A percentile compares a stretch with the other conserved stretches of the same genome.
Conservation (phyloP, 2,888 invertebrate genomes). For the Drosophila greeni region DNA sequence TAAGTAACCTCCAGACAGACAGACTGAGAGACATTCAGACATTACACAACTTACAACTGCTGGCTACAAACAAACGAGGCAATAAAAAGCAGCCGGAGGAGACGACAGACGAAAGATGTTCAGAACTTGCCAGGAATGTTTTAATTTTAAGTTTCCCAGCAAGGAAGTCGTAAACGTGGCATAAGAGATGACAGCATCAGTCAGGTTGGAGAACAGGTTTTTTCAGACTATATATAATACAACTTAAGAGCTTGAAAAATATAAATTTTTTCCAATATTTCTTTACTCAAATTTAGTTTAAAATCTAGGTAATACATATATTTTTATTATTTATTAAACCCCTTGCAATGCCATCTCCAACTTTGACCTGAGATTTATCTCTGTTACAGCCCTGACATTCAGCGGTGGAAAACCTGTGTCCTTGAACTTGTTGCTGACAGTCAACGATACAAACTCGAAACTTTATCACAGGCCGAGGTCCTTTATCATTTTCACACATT, state of each 20-base stretch:
- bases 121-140: conserved; percentile 61
- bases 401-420: too few relatives aligned
- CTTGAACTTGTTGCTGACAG: conserved; percentile 52
- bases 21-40: conserved; percentile 31
- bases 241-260: not conserved
- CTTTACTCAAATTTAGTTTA: not conserved
- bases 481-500: conserved; percentile 66
- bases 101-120: conserved; percentile 22
- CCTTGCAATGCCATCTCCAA: not conserved
- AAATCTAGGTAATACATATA: not conserved
- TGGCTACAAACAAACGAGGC: conserved; percentile 34
- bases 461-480: conserved; percentile 14
- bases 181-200: conserved; percentile 16
- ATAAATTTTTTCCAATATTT: not conserved
- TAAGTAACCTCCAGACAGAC: conserved; percentile 36
- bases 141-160: conserved; percentile 61
- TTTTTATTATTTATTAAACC: not conserved
- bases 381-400: too few relatives aligned
- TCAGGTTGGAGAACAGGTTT: not conserved
- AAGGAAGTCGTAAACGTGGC: conserved; percentile 12
- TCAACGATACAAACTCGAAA: conserved; percentile 15
- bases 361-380: conserved; percentile 35
- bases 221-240: not conserved
- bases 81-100: conserved; percentile 36
- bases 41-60: conserved; percentile 40